Conservation (phyloP, 2,113 vertebrate genomes). For the Nematolebias whitei region DNA sequence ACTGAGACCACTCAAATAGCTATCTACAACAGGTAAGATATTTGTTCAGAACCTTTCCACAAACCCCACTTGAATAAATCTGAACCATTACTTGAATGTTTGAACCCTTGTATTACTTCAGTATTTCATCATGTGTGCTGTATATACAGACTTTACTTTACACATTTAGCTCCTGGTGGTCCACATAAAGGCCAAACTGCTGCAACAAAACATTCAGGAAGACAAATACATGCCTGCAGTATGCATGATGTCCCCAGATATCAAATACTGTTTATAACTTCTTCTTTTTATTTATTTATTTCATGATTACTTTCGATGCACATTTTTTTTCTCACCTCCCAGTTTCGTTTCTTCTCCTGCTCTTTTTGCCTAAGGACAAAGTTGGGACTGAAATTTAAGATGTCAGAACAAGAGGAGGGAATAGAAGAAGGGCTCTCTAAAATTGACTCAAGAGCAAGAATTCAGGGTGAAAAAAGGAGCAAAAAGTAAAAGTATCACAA, state of each 20-base stretch:
- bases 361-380: conserved; percentile 35
- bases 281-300: conserved; percentile 22
- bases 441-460: conserved; percentile 51
- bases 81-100: background rate
- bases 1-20: no score
- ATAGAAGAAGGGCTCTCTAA: conserved; percentile 20
- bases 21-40: background rate
- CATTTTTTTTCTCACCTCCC: conserved; percentile 20
- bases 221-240: background rate
- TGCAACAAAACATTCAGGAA: background rate
- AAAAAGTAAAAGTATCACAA: conserved; percentile 20
- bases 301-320: conserved; percentile 20
- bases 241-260: background rate
- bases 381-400: conserved; percentile 49
- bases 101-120: no score
- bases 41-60: background rate
- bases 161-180: background rate
- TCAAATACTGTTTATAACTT: conserved; percentile 28
- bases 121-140: no score
- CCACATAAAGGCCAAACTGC: background rate
- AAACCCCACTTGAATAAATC: background rate
- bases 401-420: conserved; percentile 55
- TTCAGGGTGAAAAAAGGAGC: background rate
- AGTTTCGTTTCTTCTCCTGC: conserved; percentile 17
- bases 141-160: no score